phyloP scores from a whole-genome alignment of 1,140 invertebrate genomes.

The Musca vetustissima region DNA sequence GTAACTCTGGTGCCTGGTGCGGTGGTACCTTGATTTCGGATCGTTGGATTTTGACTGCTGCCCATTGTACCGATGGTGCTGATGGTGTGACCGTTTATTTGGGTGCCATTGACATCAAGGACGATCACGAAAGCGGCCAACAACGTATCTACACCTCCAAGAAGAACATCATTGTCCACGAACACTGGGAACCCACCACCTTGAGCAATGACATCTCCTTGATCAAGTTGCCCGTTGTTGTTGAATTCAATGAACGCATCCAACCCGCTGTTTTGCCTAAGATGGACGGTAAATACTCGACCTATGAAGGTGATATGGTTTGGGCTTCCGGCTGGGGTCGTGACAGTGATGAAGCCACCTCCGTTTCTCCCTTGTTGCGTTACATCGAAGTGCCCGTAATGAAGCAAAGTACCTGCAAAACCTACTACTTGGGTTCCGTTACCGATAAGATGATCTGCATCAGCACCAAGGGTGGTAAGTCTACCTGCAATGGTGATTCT shows the following conservation, averaged over 20 bases:
- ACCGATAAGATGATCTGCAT: slow-evolving; percentile 42
- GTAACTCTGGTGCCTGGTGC: slow-evolving; percentile 36
- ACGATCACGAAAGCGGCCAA: slow-evolving; percentile 36
- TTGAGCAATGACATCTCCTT: slow-evolving; percentile 55
- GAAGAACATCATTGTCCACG: slow-evolving; percentile 35
- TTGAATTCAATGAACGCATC: slow-evolving; percentile 45
- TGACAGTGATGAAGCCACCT: slow-evolving; percentile 42
- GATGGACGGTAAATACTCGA: slow-evolving; percentile 35
- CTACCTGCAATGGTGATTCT: slow-evolving; percentile 58
- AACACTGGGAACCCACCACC: slow-evolving; percentile 31
- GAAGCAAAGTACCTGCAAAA: slow-evolving; percentile 31
- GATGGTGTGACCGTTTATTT: slow-evolving; percentile 33
- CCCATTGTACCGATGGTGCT: slow-evolving; percentile 41
- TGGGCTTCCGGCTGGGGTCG: slow-evolving; percentile 55
- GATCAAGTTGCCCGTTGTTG: slow-evolving; percentile 47
- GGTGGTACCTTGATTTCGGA: slow-evolving; percentile 47
- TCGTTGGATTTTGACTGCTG: slow-evolving; percentile 43
- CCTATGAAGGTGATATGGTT: slow-evolving; percentile 46
- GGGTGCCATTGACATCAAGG: slow-evolving; percentile 27
- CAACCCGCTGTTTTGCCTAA: slow-evolving; percentile 50
- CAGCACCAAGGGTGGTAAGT: slow-evolving; percentile 36
- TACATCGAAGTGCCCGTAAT: slow-evolving; percentile 42
- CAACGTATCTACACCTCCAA: slow-evolving; percentile 35
- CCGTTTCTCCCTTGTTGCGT: slow-evolving; percentile 33
- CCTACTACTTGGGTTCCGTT: slow-evolving; percentile 32